Evolutionary conservation across 2,113 vertebrate species (phyloP), one percentile per base, ranked within the genome.

Genomic region (Vulpes lagopus): DNA sequence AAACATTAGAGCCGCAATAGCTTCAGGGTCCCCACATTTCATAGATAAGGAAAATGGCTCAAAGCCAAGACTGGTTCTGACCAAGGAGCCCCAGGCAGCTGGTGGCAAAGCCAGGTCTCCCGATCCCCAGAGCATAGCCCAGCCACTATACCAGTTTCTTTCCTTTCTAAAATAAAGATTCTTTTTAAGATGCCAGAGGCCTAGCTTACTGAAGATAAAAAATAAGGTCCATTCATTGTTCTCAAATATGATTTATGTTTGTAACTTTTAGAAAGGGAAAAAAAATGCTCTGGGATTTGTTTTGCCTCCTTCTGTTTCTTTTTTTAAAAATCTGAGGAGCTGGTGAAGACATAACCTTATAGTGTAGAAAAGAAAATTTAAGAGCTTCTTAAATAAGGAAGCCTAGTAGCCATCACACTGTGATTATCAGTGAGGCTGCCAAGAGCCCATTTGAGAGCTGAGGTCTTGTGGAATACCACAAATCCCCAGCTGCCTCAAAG

Each of bases 311-410:
- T 94, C 22, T 78, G 27, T 86, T 96, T 85, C 76, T 95, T 91
- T 95, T 64, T 97, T 92, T 81, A 38, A 93, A 98, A 98, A 95
- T 94, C 92, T 88, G 17, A 71, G n/a, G 16, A 97, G 82, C 59
- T 90, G 95, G 74, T 94, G 76, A 97, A 98, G 89, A 97, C 60
- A 95, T 79, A 97, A 96, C 64, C 64, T 97, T 89, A 94, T 1
- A 92, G 57, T 0, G 0, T 82, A 95, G 71, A 93, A 98, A 95
- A 94, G 69, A 97, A 97, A 95, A 97, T 97, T 98, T 97, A 98
- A 97, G 95, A 86, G 84, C 71, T 89, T 97, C 93, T 98, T 96
- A 98, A 98, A 98, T 95, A 97, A 97, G 94, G 73, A 93, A 95
- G 93, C 49, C 89, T 53, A 90, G 92, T 30, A 96, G 88, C 84